Conservation (phyloP, 2,797 vertebrate species). For the Phyllotis vaccarum region DNA sequence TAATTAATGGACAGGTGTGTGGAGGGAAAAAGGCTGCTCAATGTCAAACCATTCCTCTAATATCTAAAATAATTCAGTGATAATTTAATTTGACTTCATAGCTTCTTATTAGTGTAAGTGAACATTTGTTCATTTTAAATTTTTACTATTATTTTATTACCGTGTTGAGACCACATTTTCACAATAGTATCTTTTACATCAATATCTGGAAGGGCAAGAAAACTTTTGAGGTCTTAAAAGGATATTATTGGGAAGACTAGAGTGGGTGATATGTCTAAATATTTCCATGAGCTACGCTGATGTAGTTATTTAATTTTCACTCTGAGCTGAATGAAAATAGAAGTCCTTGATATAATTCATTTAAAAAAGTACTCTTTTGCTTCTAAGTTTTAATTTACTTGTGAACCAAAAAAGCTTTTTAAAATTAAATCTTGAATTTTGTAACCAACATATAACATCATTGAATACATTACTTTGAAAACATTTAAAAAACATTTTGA, state of each 20-base stretch:
- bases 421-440: background rate
- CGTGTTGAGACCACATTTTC: background rate
- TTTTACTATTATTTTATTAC: background rate
- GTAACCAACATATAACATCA: background rate
- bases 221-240: background rate
- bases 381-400: background rate
- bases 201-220: background rate
- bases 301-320: background rate
- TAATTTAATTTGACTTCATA: background rate
- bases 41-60: background rate
- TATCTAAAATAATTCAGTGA: background rate
- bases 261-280: background rate
- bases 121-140: background rate
- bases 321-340: background rate
- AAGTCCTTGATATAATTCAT: background rate
- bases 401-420: background rate
- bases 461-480: slow-evolving; percentile 13
- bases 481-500: background rate
- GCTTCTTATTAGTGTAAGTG: background rate
- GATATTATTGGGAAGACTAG: background rate
- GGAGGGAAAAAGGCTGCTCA: background rate
- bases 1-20: background rate
- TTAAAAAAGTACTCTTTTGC: background rate
- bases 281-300: background rate
- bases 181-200: background rate